Evolutionary conservation across 2,888 invertebrate species (phyloP).

Genomic region (Netelia melanura): DNA sequence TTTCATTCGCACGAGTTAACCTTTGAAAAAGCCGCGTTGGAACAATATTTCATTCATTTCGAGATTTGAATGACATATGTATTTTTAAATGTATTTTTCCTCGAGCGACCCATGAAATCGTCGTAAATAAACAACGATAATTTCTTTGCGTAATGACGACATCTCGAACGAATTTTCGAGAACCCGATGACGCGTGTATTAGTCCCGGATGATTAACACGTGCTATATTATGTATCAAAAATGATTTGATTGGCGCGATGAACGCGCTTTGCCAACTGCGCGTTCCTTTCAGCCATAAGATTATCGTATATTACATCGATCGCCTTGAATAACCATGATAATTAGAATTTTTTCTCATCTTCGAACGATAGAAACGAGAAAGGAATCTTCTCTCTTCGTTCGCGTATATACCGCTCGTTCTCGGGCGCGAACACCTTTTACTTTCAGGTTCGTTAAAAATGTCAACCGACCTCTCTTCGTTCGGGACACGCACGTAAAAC

Average conservation of each 20-base stretch:
- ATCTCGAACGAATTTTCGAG: neutral
- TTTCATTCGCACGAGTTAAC: neutral
- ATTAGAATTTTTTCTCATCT: neutral
- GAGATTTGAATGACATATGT: neutral
- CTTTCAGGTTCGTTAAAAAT: slow-evolving; percentile 65
- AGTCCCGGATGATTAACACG: neutral
- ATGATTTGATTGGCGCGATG: slow-evolving; percentile 12
- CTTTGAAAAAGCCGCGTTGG: neutral
- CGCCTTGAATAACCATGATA: neutral
- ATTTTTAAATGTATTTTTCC: neutral
- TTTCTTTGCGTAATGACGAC: neutral
- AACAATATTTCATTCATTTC: neutral
- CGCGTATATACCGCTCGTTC: neutral
- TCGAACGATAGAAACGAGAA: slow-evolving; percentile 24
- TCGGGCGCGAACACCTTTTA: slow-evolving; percentile 51
- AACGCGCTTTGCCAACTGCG: slow-evolving; percentile 12
- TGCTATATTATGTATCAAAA: neutral
- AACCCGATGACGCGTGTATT: neutral
- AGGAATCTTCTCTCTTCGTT: slow-evolving; percentile 34
- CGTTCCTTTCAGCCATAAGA: neutral
- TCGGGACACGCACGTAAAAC: slow-evolving; percentile 18
- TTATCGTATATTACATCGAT: slow-evolving; percentile 1
- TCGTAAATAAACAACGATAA: neutral
- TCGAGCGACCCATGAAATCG: neutral
- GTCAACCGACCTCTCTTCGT: slow-evolving; percentile 58